These are phyloP conservation scores for Tenthredo notha DNA, from an alignment of 2,888 invertebrate genomes.

Conservation along the genomic window DNA sequence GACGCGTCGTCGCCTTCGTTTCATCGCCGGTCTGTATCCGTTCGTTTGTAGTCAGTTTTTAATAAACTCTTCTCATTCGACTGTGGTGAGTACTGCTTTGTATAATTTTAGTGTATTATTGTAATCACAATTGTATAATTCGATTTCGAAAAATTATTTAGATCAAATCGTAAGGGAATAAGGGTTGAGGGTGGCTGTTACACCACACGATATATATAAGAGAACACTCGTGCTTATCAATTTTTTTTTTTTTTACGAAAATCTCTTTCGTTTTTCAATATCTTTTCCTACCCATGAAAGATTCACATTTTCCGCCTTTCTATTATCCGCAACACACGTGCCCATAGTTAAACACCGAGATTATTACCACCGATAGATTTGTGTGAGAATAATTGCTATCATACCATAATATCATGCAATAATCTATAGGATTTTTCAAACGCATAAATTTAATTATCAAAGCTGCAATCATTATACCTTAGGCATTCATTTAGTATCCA, in stretches of 20 bases:
- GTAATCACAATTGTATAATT: background rate
- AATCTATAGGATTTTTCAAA: background rate
- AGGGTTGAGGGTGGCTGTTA: background rate
- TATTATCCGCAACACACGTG: background rate
- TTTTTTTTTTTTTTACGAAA: background rate
- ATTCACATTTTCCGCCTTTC: background rate
- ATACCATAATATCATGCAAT: background rate
- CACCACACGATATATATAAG: background rate
- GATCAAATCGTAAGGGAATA: background rate
- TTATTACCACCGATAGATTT: background rate
- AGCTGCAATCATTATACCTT: background rate
- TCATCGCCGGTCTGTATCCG: slow-evolving; percentile 27
- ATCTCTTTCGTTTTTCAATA: background rate
- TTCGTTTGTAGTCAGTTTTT: slow-evolving; percentile 16
- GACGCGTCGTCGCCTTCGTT: slow-evolving; percentile 43
- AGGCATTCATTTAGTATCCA: background rate
- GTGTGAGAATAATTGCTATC: background rate
- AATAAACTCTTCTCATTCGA: background rate
- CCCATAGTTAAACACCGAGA: background rate
- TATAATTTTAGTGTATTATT: background rate
- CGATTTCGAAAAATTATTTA: background rate
- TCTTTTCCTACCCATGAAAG: background rate
- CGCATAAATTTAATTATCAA: background rate
- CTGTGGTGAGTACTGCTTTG: slow-evolving; percentile 23
- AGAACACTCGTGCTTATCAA: background rate